Base-by-base conservation (phyloP, 2,797 vertebrate genomes). In the Agapornis canus region DNA sequence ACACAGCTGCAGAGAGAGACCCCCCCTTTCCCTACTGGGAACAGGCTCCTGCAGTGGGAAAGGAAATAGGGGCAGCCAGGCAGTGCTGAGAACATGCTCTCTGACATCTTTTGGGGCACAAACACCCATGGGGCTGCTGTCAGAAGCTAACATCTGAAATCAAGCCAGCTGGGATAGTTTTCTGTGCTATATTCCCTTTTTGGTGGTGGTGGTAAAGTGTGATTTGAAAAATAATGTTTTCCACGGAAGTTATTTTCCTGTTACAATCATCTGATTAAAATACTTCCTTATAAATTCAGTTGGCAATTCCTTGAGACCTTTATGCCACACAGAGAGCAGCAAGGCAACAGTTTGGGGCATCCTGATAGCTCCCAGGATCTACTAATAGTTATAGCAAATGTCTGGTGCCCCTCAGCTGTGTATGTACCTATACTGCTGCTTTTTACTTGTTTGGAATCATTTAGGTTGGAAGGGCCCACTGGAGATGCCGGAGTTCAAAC, bases 11-110 rank as follows among this genome's bases (percentile, higher is more conserved):
- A 26, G 48, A 68, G 43, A 42, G 43, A 35, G 20, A 9, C 2
- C 6, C 2, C 5, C 35, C 4, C 8, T 12, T 22, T 31, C 6
- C 7, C 9, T 32, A 13, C 26, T 0, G 2, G 18, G 19, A 9
- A 52, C 47, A 35, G 60, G 29, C 43, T 37, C 29, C 56, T n/a
- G 89, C 43, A n/a, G 52, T 26, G 64, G 45, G 51, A 85, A 48
- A 42, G 45, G 43, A 42, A 73, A 27, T 6, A 13, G 29, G 37
- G 45, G 43, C 27, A 80, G 60, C 29, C 22, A 23, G 37, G 40
- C 19, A 39, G 69, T 3, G 4, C 20, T 47, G 23, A 78, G 56
- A 59, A 73, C 13, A 1, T 39, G 43, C 8, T 92, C 35, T 3
- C 37, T 16, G 19, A 12, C 9, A 11, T 56, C 64, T 37, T 45